These are phyloP conservation scores for Margaritifera margaritifera DNA, from an alignment of 2,888 invertebrate genomes.

Conservation along the genomic window DNA sequence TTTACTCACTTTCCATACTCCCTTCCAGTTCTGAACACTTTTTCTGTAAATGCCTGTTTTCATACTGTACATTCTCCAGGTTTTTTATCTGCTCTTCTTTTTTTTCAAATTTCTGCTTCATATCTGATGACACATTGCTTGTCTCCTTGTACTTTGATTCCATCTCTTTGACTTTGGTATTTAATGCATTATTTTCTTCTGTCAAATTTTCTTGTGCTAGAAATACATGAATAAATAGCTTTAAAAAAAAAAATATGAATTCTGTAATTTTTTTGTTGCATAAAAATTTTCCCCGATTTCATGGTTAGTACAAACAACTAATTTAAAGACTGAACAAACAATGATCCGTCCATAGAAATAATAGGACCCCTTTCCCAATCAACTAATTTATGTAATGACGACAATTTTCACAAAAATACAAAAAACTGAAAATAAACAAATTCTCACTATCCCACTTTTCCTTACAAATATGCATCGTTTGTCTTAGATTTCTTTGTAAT, in stretches of 20 bases:
- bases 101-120: slow-evolving; percentile 36
- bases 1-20: not conserved
- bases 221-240: not conserved
- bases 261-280: too few relatives aligned
- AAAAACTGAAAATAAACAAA: too few relatives aligned
- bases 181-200: slow-evolving; percentile 36
- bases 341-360: too few relatives aligned
- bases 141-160: slow-evolving; percentile 29
- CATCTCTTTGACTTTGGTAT: slow-evolving; percentile 27
- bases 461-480: too few relatives aligned
- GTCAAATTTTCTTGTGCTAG: not conserved
- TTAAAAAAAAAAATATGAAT: slow-evolving; percentile 1
- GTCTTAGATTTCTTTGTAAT: too few relatives aligned
- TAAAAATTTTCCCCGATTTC: too few relatives aligned
- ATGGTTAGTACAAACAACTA: too few relatives aligned
- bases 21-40: slow-evolving; percentile 36
- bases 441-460: too few relatives aligned
- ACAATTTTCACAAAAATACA: too few relatives aligned
- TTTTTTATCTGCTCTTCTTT: slow-evolving; percentile 41
- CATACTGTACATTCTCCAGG: slow-evolving; percentile 31
- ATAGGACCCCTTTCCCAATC: too few relatives aligned
- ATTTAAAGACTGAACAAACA: too few relatives aligned
- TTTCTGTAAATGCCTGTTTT: slow-evolving; percentile 42
- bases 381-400: too few relatives aligned
- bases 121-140: slow-evolving; percentile 25